Conservation (phyloP, 2,888 invertebrate species). For the Panzeria rudis region DNA sequence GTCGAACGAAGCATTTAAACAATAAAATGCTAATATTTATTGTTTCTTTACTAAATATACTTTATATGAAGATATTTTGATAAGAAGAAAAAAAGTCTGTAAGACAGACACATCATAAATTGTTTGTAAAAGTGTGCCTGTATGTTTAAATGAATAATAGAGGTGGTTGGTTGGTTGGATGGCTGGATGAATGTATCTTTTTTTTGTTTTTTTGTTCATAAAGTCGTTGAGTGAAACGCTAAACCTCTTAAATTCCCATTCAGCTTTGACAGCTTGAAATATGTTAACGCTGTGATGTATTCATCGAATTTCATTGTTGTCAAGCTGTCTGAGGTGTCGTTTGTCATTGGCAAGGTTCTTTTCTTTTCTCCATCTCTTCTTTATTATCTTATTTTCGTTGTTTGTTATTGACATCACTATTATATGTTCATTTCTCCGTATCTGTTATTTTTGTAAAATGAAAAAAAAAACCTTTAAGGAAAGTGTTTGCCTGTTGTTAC, state of each 20-base stretch:
- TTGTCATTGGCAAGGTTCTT: slow-evolving; percentile 67
- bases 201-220: neutral
- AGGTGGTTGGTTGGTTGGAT: slow-evolving; percentile 19
- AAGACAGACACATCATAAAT: slow-evolving; percentile 37
- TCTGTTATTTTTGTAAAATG: neutral
- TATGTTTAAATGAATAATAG: slow-evolving; percentile 27
- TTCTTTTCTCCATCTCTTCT: slow-evolving; percentile 32
- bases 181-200: slow-evolving; percentile 38
- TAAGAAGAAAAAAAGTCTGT: slow-evolving; percentile 12
- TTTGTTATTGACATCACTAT: slow-evolving; percentile 37
- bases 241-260: slow-evolving; percentile 69
- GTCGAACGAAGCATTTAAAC: slow-evolving; percentile 34
- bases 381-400: slow-evolving; percentile 2
- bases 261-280: slow-evolving; percentile 69
- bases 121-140: slow-evolving; percentile 35
- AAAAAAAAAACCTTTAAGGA: slow-evolving; percentile 24
- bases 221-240: slow-evolving; percentile 64
- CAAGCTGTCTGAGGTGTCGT: slow-evolving; percentile 71
- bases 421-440: slow-evolving; percentile 5
- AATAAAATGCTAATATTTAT: slow-evolving; percentile 30
- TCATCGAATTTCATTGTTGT: slow-evolving; percentile 70
- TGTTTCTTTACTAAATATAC: slow-evolving; percentile 13
- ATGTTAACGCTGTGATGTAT: slow-evolving; percentile 70
- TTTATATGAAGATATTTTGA: slow-evolving; percentile 27
- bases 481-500: slow-evolving; percentile 45